phyloP scores from a whole-genome alignment of 2,888 invertebrate genomes.

The Apotomis turbidana region DNA sequence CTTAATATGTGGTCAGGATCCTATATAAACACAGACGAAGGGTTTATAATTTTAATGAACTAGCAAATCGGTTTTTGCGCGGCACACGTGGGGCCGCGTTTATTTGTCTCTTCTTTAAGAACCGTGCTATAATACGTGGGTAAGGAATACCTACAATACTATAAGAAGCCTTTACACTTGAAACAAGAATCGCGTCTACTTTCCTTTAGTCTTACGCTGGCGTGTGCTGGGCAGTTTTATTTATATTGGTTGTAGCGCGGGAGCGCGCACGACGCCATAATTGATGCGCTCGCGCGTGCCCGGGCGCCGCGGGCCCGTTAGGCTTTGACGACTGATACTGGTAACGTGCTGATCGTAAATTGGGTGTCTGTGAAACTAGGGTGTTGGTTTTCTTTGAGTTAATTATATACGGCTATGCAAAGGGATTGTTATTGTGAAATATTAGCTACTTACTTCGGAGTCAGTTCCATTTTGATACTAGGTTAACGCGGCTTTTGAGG shows the following conservation, averaged over 20 bases:
- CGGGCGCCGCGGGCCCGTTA: slow-evolving; percentile 50
- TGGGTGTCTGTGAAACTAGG: slow-evolving; percentile 26
- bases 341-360: slow-evolving; percentile 32
- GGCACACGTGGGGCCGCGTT: too few relatives aligned
- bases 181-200: slow-evolving; percentile 31
- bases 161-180: not conserved
- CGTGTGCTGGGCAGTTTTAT: slow-evolving; percentile 75
- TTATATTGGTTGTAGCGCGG: slow-evolving; percentile 80
- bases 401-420: not conserved
- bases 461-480: too few relatives aligned
- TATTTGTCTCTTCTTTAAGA: too few relatives aligned
- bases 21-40: too few relatives aligned
- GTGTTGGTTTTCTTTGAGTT: not conserved
- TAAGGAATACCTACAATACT: not conserved
- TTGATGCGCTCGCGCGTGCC: slow-evolving; percentile 76
- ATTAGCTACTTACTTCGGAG: not conserved
- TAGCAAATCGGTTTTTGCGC: too few relatives aligned
- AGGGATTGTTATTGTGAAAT: not conserved
- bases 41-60: too few relatives aligned
- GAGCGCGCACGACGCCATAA: slow-evolving; percentile 81
- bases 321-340: slow-evolving; percentile 35
- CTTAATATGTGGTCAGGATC: too few relatives aligned
- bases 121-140: not conserved
- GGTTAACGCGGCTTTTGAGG: too few relatives aligned
- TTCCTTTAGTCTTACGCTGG: slow-evolving; percentile 40